Evolutionary conservation across 2,797 vertebrate genomes (phyloP).

Genomic region (Spatula versicolor): DNA sequence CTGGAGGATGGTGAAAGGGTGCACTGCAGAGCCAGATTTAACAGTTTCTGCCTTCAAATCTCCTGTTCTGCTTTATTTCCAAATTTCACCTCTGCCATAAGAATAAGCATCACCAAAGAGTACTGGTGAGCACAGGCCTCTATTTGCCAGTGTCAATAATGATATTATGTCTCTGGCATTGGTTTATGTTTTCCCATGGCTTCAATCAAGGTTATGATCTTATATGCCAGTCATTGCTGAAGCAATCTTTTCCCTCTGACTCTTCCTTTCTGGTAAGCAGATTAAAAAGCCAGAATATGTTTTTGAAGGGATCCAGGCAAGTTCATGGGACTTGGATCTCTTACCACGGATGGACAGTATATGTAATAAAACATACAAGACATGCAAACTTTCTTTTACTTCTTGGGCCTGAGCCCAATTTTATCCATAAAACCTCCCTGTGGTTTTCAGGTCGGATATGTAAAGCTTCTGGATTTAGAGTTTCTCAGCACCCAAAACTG

Average conservation of each 20-base stretch:
- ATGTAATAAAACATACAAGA: background rate
- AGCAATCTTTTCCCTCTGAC: background rate
- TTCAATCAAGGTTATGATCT: background rate
- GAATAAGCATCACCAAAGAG: background rate
- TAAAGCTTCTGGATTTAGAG: background rate
- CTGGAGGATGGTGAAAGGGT: fast-evolving
- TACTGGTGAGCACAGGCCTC: background rate
- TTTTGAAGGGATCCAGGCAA: background rate
- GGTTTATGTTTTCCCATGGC: background rate
- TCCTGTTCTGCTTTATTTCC: background rate
- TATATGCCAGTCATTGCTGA: background rate
- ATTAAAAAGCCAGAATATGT: background rate
- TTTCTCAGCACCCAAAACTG: background rate
- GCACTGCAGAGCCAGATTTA: background rate
- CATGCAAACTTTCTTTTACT: too few relatives aligned
- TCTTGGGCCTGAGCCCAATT: background rate
- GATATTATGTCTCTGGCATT: background rate
- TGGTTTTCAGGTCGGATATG: background rate
- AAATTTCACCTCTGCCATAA: background rate
- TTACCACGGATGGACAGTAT: background rate
- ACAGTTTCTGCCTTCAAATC: background rate
- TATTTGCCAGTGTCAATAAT: background rate
- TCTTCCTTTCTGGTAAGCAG: background rate
- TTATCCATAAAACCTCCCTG: background rate
- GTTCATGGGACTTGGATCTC: background rate